Conservation (phyloP, 2,888 invertebrate species). For the Eupithecia pulchellata region DNA sequence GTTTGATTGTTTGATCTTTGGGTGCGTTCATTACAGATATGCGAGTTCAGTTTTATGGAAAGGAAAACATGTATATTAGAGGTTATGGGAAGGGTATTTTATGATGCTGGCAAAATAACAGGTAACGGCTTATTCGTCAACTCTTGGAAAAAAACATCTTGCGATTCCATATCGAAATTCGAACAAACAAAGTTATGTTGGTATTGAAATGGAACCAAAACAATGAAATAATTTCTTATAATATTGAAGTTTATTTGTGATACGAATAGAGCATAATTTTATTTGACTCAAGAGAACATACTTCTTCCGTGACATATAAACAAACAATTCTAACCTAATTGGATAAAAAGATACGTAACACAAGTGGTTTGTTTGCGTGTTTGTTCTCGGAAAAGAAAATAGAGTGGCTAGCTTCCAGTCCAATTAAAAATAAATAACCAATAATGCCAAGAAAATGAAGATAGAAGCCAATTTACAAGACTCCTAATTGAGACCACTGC, state of each 20-base stretch:
- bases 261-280: background rate
- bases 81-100: background rate
- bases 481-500: slow-evolving; percentile 30
- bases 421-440: slow-evolving; percentile 38
- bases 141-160: background rate
- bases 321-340: no score
- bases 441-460: slow-evolving; percentile 30
- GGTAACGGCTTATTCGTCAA: no score
- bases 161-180: background rate
- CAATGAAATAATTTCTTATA: background rate
- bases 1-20: no score
- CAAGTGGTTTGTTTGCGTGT: background rate
- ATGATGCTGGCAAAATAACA: background rate
- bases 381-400: background rate
- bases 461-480: slow-evolving; percentile 29
- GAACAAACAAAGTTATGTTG: background rate
- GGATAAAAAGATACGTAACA: background rate
- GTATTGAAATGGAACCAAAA: background rate
- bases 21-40: no score
- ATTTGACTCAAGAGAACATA: background rate
- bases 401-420: slow-evolving; percentile 10
- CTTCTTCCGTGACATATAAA: no score
- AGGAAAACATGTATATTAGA: no score
- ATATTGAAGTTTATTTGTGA: background rate
- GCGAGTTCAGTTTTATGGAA: no score